Conservation (phyloP, 2,888 invertebrate genomes). For the Microchrysa polita region DNA sequence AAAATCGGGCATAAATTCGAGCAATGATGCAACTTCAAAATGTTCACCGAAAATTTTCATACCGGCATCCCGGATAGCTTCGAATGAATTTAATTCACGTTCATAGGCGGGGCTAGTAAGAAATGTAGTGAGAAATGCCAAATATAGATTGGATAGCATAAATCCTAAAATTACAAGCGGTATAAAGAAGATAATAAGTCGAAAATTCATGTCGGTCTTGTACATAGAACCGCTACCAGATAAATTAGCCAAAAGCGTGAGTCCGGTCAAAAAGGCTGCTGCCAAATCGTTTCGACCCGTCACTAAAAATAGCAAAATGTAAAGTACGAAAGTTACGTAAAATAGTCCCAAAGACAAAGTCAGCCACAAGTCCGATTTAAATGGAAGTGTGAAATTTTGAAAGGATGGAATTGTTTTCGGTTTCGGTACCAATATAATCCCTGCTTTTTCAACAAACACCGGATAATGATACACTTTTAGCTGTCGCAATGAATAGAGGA, state of each 20-base stretch:
- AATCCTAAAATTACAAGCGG: slow-evolving; percentile 16
- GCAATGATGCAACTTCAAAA: not conserved
- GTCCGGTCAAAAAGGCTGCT: not conserved
- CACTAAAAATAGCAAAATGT: not conserved
- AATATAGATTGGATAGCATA: slow-evolving; percentile 6
- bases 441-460: not conserved
- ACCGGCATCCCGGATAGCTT: not conserved
- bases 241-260: not conserved
- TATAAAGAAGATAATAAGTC: not conserved
- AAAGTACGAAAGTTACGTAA: not conserved
- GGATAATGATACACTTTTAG: not conserved
- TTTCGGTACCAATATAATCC: not conserved
- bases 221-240: not conserved
- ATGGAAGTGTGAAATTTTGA: not conserved
- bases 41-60: not conserved
- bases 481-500: not conserved
- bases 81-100: not conserved
- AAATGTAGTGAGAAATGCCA: slow-evolving; percentile 3
- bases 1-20: no score
- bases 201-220: not conserved
- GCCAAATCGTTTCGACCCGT: not conserved
- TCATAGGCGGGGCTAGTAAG: slow-evolving; percentile 15
- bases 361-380: not conserved
- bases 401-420: not conserved
- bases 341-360: not conserved